Evolutionary conservation across 1,140 invertebrate species (phyloP).

Genomic region (Anthonomus grandis): DNA sequence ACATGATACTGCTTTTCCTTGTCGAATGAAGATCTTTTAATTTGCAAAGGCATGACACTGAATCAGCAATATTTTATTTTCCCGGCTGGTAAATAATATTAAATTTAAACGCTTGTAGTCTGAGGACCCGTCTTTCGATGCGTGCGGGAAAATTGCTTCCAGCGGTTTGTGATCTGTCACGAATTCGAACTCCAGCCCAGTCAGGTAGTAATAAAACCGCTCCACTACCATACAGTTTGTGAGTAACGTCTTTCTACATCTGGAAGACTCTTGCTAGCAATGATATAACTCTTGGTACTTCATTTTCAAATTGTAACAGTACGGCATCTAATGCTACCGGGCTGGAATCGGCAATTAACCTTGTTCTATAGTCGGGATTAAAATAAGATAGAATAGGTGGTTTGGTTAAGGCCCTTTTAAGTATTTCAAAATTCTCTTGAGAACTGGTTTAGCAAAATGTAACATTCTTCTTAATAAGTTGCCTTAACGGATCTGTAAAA

Average conservation of each 20-base stretch:
- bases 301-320: conserved; percentile 34
- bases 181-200: conserved; percentile 36
- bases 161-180: conserved; percentile 17
- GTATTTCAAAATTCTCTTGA: conserved; percentile 20
- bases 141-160: conserved; percentile 19
- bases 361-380: conserved; percentile 36
- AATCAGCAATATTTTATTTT: conserved; percentile 47
- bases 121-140: conserved; percentile 45
- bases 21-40: conserved; percentile 18
- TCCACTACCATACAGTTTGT: conserved; percentile 46
- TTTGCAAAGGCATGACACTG: conserved; percentile 39
- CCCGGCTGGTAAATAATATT: conserved; percentile 43
- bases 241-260: conserved; percentile 45
- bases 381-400: conserved; percentile 51
- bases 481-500: conserved; percentile 27
- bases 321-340: conserved; percentile 48
- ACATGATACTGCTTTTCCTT: conserved; percentile 15
- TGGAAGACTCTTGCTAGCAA: conserved; percentile 47
- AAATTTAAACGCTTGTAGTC: conserved; percentile 43
- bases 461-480: conserved; percentile 26
- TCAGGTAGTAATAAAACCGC: conserved; percentile 32
- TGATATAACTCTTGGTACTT: conserved; percentile 42
- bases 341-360: conserved; percentile 49
- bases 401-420: conserved; percentile 19
- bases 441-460: conserved; percentile 28